Evolutionary conservation across 2,797 vertebrate genomes (phyloP).

Genomic region (Lagorchestes hirsutus): DNA sequence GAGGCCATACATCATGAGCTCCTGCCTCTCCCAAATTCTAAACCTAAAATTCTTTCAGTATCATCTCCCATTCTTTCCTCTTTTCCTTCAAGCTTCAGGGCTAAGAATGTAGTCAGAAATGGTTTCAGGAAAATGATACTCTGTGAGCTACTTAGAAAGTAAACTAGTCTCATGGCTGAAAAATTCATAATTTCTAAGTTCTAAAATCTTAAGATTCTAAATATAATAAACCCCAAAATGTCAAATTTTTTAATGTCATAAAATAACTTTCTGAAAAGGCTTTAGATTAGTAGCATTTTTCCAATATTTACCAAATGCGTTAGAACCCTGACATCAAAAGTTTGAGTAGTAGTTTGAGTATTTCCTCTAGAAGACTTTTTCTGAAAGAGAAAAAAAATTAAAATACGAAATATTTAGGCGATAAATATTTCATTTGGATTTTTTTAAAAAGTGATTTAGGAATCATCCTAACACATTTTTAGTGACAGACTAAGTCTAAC

Average conservation of each 20-base stretch:
- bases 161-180: background rate
- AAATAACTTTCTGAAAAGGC: constrained; percentile 21
- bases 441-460: constrained; percentile 33
- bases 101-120: background rate
- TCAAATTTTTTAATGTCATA: constrained; percentile 25
- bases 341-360: constrained; percentile 80
- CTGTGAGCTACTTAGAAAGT: background rate
- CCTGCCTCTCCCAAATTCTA: background rate
- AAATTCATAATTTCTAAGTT: background rate
- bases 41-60: background rate
- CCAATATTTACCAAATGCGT: constrained; percentile 89
- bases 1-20: background rate
- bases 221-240: constrained; percentile 30
- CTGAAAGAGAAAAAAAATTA: constrained; percentile 81
- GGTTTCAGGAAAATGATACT: background rate
- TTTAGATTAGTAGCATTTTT: constrained; percentile 55
- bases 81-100: background rate
- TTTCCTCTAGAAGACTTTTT: constrained; percentile 88
- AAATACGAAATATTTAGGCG: constrained; percentile 31
- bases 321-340: constrained; percentile 88
- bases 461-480: constrained; percentile 28
- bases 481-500: background rate
- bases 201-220: constrained; percentile 49
- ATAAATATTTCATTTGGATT: background rate
- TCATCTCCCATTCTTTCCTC: background rate